Conservation (phyloP, 2,113 vertebrate species). For the Corythaeola cristata region DNA sequence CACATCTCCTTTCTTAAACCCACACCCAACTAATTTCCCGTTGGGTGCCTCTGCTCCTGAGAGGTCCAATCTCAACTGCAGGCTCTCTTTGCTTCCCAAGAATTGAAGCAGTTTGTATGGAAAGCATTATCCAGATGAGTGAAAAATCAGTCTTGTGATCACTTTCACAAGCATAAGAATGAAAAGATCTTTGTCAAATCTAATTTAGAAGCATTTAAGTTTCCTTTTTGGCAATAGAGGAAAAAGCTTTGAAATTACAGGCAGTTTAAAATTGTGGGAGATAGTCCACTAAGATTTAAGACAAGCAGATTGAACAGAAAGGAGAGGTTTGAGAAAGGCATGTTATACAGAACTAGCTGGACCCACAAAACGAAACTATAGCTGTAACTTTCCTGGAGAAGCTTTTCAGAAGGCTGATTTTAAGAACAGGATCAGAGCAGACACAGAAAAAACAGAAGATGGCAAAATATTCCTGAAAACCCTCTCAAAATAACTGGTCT, state of each 20-base stretch:
- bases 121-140: not conserved
- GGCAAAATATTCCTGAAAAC: not conserved
- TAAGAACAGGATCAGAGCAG: not conserved
- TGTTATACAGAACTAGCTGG: not conserved
- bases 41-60: not conserved
- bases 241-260: constrained; percentile 4
- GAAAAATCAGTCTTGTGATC: not conserved
- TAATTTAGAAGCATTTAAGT: not conserved
- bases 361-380: not conserved
- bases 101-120: not conserved
- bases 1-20: not conserved
- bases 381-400: not conserved
- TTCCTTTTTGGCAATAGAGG: not conserved
- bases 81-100: not conserved
- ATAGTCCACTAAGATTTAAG: not conserved
- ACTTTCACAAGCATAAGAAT: not conserved
- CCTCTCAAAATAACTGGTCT: not conserved
- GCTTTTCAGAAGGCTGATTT: not conserved
- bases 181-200: constrained; percentile 23
- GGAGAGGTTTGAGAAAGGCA: not conserved
- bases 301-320: not conserved
- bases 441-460: not conserved
- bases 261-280: not conserved
- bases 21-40: not conserved
- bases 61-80: not conserved